Percentiles rank a stretch among this genome's conserved stretches.
Conservation (phyloP, 2,113 vertebrate species). For the Dicaeum eximium region DNA sequence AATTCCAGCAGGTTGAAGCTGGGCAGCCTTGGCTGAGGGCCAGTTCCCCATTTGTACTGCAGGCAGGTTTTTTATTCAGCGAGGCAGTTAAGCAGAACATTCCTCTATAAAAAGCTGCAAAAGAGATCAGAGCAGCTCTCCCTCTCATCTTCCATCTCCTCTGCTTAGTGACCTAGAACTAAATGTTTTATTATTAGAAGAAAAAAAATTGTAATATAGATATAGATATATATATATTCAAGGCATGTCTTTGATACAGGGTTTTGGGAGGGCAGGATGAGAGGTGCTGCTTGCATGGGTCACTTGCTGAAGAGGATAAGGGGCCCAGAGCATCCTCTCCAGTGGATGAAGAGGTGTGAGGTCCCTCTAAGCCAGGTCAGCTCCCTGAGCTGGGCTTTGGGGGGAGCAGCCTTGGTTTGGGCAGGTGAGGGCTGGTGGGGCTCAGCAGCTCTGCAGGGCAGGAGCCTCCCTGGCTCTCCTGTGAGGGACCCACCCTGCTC, state of each 20-base stretch:
- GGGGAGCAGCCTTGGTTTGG: background rate
- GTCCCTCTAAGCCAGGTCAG: background rate
- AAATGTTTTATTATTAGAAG: conserved; percentile 58
- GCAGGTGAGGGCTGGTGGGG: background rate
- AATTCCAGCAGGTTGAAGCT: background rate
- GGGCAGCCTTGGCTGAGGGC: conserved; percentile 14
- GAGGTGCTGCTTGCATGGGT: background rate
- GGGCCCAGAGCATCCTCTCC: background rate
- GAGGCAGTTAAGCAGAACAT: conserved; percentile 42
- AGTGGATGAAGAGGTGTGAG: background rate
- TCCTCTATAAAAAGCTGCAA: conserved; percentile 53
- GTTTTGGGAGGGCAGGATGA: background rate
- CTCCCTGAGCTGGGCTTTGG: background rate
- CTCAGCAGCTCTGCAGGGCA: rapidly evolving
- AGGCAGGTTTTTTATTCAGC: background rate
- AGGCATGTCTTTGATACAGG: background rate
- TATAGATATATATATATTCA: background rate
- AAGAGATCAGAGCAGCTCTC: conserved; percentile 33
- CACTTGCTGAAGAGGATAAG: background rate
- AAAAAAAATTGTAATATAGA: background rate
- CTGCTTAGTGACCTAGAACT: conserved; percentile 64
- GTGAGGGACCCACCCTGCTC: background rate
- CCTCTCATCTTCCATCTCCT: conserved; percentile 38
- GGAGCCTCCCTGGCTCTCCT: no score
- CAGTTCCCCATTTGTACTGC: background rate